phyloP scores from a whole-genome alignment of 2,797 vertebrate species.

The Sebastes oblongus region DNA sequence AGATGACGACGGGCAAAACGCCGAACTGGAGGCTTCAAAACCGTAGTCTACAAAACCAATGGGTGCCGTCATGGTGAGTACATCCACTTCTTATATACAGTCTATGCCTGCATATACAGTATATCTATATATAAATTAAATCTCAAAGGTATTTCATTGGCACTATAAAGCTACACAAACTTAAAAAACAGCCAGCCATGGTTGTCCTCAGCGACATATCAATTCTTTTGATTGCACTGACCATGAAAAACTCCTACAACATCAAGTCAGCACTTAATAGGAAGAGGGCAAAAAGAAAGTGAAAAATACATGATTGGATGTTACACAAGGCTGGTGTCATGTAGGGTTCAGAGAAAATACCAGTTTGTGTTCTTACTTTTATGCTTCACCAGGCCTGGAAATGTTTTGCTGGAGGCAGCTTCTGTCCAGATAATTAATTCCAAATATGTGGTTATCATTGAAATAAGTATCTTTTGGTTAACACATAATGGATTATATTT shows the following conservation, averaged over 20 bases:
- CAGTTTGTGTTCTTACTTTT: neutral
- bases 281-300: neutral
- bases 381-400: neutral
- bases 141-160: neutral
- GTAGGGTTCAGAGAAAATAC: constrained; percentile 1
- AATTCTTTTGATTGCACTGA: constrained; percentile 2
- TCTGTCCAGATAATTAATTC: neutral
- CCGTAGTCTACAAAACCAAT: too few relatives aligned
- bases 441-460: neutral
- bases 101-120: neutral
- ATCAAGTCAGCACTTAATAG: neutral
- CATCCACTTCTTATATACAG: neutral
- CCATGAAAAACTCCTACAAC: constrained; percentile 1
- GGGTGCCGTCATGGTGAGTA: neutral
- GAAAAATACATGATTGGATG: neutral
- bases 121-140: neutral
- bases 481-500: neutral
- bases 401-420: neutral
- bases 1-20: fast-evolving
- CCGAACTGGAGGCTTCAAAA: too few relatives aligned
- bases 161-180: neutral
- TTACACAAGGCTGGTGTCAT: constrained; percentile 13
- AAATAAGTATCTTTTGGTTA: neutral
- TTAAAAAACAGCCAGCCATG: neutral
- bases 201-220: constrained; percentile 1